Evolutionary conservation across 2,113 vertebrate species (phyloP).

Genomic region (Mustela lutreola): DNA sequence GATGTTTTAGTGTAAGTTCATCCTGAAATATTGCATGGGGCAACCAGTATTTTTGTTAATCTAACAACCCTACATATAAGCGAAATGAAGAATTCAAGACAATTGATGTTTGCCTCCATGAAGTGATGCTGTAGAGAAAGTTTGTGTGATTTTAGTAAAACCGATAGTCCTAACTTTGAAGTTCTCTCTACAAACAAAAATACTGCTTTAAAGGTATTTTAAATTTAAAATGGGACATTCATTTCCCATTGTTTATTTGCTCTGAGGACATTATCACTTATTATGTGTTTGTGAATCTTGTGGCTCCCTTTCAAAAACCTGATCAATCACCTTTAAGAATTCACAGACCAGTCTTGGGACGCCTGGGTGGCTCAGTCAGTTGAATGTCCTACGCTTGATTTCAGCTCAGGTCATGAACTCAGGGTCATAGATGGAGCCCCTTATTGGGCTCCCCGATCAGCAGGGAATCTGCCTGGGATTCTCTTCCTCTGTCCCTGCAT

Average conservation of each 20-base stretch:
- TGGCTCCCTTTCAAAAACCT: neutral
- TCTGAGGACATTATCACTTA: neutral
- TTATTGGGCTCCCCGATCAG: neutral
- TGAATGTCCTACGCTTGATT: neutral
- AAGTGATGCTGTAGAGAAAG: neutral
- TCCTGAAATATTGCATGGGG: neutral
- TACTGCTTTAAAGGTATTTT: neutral
- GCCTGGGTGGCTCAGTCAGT: neutral
- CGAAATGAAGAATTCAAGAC: constrained; percentile 9
- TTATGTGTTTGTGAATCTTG: constrained; percentile 31
- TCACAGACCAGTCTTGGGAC: neutral
- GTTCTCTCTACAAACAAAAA: constrained; percentile 27
- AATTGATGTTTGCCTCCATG: neutral
- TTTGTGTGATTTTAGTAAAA: neutral
- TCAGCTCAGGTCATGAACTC: neutral
- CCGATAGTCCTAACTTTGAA: neutral
- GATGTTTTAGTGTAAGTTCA: neutral
- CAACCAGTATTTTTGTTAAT: neutral
- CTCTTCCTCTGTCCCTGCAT: neutral
- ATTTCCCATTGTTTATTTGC: constrained; percentile 34
- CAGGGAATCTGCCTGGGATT: neutral
- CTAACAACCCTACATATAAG: neutral
- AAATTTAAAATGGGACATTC: neutral
- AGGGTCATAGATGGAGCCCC: neutral
- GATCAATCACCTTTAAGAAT: constrained; percentile 25